Base-by-base conservation (phyloP, 2,113 vertebrate genomes). In the Tachysurus fulvidraco region DNA sequence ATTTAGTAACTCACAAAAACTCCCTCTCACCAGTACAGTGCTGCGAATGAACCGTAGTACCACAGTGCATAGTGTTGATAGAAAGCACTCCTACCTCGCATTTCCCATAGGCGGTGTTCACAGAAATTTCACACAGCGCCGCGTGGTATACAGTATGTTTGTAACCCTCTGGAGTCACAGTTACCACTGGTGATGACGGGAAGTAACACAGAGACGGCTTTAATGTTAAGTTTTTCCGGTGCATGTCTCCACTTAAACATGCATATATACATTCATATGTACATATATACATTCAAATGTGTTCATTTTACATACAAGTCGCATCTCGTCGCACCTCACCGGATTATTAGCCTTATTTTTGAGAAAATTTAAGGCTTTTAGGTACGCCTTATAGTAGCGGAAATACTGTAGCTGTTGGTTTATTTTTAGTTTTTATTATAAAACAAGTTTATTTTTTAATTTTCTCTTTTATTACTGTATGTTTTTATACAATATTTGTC, bases 131-230 rank as follows among this genome's bases (percentile, higher is more conserved):
- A 71, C 65, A 41, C 60, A 67, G 41, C 54, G n/a, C 73, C 46
- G 62, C 74, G 74, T 74, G 36, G 62, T 88, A n/a, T n/a, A n/a
- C n/a, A n/a, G 16, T 89, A 86, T 83, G 71, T 84, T 85, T 82
- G 50, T 50, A n/a, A n/a, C 44, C 73, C 73, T 7, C 11, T 52
- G 73, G 73, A 50, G 73, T 25, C 73, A n/a, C 21, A 50, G 44
- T 76, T 76, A 50, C 21, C 11, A n/a, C 73, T n/a, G 73, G 77
- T 59, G 84, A 69, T 36, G 83, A 52, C 7, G 6, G 2, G 6
- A 41, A 71, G 17, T 74, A 11, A 46, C 25, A n/a, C 14, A 76
- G 11, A n/a, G 21, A 21, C 23, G 41, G 16, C 9, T 50, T 25
- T 46, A 13, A 1, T 41, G 23, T 44, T 21, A 46, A 10, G 23